phyloP scores from a whole-genome alignment of 2,888 invertebrate genomes.

The Orgyia antiqua region DNA sequence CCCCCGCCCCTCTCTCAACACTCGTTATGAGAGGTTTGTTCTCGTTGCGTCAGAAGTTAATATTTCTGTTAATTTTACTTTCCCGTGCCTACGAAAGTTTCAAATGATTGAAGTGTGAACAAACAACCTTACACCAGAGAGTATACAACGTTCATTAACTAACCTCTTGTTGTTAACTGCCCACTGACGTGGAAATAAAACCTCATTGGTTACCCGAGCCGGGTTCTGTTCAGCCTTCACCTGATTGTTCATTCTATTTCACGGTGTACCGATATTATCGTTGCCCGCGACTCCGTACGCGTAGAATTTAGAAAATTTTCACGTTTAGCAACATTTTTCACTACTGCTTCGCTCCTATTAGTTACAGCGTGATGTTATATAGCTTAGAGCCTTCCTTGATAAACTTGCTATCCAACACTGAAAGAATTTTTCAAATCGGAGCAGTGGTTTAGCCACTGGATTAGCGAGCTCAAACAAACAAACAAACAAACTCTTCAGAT shows the following conservation, averaged over 20 bases:
- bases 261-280: slow-evolving; percentile 19
- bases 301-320: no score
- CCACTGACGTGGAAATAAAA: slow-evolving; percentile 24
- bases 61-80: slow-evolving; percentile 33
- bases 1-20: slow-evolving; percentile 6
- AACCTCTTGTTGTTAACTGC: slow-evolving; percentile 23
- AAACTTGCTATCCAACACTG: no score
- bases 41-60: slow-evolving; percentile 29
- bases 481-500: no score
- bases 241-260: slow-evolving; percentile 29
- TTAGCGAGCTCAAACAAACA: no score
- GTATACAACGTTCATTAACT: slow-evolving; percentile 27
- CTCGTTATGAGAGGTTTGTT: slow-evolving; percentile 30
- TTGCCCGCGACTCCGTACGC: no score
- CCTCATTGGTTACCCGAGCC: slow-evolving; percentile 14
- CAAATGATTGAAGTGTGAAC: slow-evolving; percentile 23
- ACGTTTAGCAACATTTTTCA: no score
- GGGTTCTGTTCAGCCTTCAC: slow-evolving; percentile 22
- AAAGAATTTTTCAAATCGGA: no score
- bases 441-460: no score
- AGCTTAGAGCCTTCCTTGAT: no score
- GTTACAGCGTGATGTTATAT: no score
- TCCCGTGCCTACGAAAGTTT: slow-evolving; percentile 26
- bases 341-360: no score
- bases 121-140: slow-evolving; percentile 4